phyloP scores from a whole-genome alignment of 2,113 vertebrate species.

The Cichladusa arquata region DNA sequence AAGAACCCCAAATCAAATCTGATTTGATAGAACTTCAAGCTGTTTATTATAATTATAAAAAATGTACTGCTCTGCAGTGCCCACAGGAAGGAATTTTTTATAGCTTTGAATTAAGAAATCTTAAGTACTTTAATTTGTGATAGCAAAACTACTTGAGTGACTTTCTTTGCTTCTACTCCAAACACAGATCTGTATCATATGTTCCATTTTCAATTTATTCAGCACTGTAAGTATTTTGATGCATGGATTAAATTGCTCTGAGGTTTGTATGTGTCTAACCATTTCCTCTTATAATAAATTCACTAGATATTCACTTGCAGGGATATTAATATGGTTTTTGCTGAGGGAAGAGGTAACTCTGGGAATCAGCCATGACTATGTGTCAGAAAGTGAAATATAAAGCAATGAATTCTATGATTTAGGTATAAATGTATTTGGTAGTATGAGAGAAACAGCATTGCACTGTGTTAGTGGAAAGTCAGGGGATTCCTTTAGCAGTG shows the following conservation, averaged over 20 bases:
- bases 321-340: background rate
- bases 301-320: background rate
- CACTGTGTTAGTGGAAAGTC: background rate
- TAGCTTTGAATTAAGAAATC: constrained; percentile 24
- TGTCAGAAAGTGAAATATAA: constrained; percentile 23
- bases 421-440: background rate
- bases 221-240: background rate
- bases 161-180: background rate
- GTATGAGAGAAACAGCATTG: background rate
- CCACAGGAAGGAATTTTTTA: background rate
- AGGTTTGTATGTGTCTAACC: background rate
- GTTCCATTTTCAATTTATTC: background rate
- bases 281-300: constrained; percentile 14
- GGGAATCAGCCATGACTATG: background rate
- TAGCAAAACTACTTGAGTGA: background rate
- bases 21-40: background rate
- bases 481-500: background rate
- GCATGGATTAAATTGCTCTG: constrained; percentile 3
- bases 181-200: background rate
- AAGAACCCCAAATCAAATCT: background rate
- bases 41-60: background rate
- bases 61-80: background rate
- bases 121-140: background rate
- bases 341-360: background rate
- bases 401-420: background rate